These are phyloP conservation scores for Ceriagrion tenellum DNA, from an alignment of 2,888 invertebrate species.

Conservation along the genomic window DNA sequence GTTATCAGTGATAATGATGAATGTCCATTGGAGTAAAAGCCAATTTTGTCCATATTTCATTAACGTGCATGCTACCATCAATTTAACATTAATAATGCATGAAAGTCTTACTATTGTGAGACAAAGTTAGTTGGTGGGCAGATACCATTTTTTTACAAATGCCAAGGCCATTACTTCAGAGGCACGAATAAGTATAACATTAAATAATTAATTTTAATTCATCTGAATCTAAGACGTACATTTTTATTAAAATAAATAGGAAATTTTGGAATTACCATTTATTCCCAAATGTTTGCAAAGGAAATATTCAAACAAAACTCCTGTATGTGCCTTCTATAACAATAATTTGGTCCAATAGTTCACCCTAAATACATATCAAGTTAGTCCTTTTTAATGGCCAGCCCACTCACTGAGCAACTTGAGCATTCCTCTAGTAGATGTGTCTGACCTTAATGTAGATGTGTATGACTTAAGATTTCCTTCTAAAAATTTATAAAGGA, in stretches of 20 bases:
- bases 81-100: not conserved
- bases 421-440: not conserved
- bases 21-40: not conserved
- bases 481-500: no score
- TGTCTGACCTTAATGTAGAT: no score
- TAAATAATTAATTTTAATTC: not conserved
- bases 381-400: not conserved
- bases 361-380: not conserved
- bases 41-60: not conserved
- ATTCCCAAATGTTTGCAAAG: no score
- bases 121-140: no score
- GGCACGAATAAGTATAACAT: not conserved
- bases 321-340: not conserved
- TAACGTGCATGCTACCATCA: not conserved
- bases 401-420: not conserved
- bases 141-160: not conserved
- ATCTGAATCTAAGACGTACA: not conserved
- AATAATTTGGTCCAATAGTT: not conserved
- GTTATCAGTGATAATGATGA: not conserved
- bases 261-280: no score
- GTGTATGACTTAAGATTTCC: no score
- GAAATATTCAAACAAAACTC: not conserved
- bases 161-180: not conserved
- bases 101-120: not conserved
- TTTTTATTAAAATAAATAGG: not conserved